Base-by-base conservation (phyloP, 1,140 invertebrate species). In the Drosophila simulans region DNA sequence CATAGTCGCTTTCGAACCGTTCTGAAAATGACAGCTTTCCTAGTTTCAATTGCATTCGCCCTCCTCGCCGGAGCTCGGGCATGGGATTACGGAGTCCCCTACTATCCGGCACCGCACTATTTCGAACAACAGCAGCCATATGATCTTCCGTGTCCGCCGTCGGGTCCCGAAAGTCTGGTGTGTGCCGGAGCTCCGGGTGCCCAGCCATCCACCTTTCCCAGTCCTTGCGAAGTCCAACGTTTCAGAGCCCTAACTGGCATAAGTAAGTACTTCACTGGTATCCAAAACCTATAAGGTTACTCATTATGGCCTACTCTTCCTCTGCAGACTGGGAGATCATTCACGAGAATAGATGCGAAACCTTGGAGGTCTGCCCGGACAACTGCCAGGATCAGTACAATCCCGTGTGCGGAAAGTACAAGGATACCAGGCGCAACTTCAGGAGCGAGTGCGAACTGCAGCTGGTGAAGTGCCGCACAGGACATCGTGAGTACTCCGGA, bases 301-400 rank as follows among this genome's bases (percentile, higher is more conserved):
- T 8, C 0, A 3, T 11, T 22, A 8, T 1, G 5, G 1, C 10
- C 15, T 3, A 22, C 17, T 20, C 0, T 11, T 22, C 20, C 3
- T 2, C 37, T 54, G 0, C 13, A 86, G 82, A 66, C 22, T 86
- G 70, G 62, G 39, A 59, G 22, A 72, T 88, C n/a, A 55, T 83
- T 0, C 74, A 72, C n/a, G 43, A 64, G 13, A 76, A 76, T 5
- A 45, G 57, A 0, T 86, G 82, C 27, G 72, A 66, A 12, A 70
- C 55, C 0, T 20, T 71, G 42, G 68, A 71, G 27, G 42, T 57
- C 3, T 71, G 68, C 4, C 68, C 68, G 11, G 65, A 68, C 0
- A 46, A 49, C 11, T 71, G 68, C 15, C 35, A 48, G 4, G 54
- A 71, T 17, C 35, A 48, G 20, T 54, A 46, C 5, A 68, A 5